phyloP scores from a whole-genome alignment of 2,113 vertebrate genomes.

The Mohoua ochrocephala region DNA sequence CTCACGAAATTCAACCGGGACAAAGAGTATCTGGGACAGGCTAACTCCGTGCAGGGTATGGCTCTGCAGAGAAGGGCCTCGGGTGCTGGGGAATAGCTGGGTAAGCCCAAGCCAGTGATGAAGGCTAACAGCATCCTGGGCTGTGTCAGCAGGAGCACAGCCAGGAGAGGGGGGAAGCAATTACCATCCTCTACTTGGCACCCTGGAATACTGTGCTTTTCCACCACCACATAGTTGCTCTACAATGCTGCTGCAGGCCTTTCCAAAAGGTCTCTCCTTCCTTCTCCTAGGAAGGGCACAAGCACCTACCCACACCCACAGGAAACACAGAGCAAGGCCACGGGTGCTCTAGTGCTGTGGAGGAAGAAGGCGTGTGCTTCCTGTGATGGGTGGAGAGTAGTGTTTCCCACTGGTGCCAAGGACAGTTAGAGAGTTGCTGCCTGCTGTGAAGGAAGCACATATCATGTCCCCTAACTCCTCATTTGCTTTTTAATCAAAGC shows the following conservation, averaged over 20 bases:
- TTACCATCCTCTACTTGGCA: neutral
- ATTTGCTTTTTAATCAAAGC: neutral
- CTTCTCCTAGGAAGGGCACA: neutral
- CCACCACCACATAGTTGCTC: neutral
- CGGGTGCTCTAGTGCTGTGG: neutral
- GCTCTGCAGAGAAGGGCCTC: neutral
- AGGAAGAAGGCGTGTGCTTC: conserved; percentile 10
- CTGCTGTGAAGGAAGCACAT: neutral
- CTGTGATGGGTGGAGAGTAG: neutral
- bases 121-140: neutral
- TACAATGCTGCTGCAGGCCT: neutral
- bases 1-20: neutral
- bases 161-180: neutral
- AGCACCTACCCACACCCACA: neutral
- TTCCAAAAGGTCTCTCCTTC: neutral
- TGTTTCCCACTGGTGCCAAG: neutral
- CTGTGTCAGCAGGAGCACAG: neutral
- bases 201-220: neutral
- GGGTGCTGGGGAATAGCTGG: neutral
- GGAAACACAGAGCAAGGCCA: neutral
- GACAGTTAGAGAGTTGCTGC: neutral
- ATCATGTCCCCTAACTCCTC: neutral
- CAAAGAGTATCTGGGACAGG: neutral
- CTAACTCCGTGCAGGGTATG: neutral
- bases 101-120: neutral